These are phyloP conservation scores for Lottia scabra DNA, from an alignment of 2,888 invertebrate genomes.

Conservation along the genomic window DNA sequence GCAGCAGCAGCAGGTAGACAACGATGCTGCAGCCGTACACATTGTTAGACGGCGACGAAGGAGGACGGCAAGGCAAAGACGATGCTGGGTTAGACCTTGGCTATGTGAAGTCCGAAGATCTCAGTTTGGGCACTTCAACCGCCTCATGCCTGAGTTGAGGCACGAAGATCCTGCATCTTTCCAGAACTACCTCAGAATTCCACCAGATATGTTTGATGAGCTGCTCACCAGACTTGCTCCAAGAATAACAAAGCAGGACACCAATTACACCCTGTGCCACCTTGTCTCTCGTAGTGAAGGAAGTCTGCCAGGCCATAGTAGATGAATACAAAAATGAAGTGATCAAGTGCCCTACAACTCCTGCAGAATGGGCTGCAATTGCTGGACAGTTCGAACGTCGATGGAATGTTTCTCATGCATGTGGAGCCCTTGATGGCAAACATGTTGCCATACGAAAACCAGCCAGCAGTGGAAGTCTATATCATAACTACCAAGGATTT, in stretches of 20 bases:
- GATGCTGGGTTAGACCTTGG: not conserved
- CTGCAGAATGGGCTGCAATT: constrained; percentile 33
- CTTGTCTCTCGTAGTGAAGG: constrained; percentile 49
- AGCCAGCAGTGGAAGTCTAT: constrained; percentile 29
- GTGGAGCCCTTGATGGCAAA: constrained; percentile 43
- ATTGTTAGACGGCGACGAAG: not conserved
- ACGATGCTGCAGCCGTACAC: not conserved
- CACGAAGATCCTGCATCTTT: constrained; percentile 8
- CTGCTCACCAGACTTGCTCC: constrained; percentile 1
- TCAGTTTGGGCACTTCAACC: too few relatives aligned
- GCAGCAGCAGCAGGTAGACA: not conserved
- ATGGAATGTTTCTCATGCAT: constrained; percentile 43
- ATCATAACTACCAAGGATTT: constrained; percentile 41
- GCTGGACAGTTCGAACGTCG: constrained; percentile 27
- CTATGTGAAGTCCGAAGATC: not conserved
- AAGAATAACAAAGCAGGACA: constrained; percentile 13
- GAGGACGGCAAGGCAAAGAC: not conserved
- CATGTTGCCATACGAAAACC: constrained; percentile 37
- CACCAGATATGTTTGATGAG: constrained; percentile 9
- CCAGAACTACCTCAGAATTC: not conserved
- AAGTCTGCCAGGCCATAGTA: constrained; percentile 51
- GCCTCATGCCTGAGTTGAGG: not conserved
- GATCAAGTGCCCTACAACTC: constrained; percentile 29
- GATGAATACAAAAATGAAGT: constrained; percentile 26
- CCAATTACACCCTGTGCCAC: constrained; percentile 35